Evolutionary conservation across 2,888 invertebrate genomes (phyloP), one percentile per base, ranked within the genome.

Genomic region (Drosophila rubida): DNA sequence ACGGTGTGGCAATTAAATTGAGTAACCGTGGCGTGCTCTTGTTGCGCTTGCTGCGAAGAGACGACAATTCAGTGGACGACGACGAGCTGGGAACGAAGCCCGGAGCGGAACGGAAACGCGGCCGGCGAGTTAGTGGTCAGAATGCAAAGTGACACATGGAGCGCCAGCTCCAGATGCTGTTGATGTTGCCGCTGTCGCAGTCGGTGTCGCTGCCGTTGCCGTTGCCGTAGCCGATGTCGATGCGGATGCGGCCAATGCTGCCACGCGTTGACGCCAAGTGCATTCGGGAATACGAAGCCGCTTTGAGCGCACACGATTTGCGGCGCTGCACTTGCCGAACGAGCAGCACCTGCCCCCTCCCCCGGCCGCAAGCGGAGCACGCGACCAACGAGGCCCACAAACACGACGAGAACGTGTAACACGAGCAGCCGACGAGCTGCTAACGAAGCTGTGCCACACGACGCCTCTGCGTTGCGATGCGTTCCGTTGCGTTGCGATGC

Each of bases 111-210:
- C 90, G 90, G 90, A 90, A 90, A 88, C 89, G 90, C 89, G 87
- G 90, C 90, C 90, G 91, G 85, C 91, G 86, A 90, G 91, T 91
- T 88, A 89, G 91, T 91, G 91, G 91, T 91, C 90, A 89, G 81
- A 90, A 91, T 90, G 89, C 82, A 88, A 84, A 89, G 88, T 90
- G 89, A 90, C 88, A 90, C 87, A 89, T 83, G 86, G 66, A 77
- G 69, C 71, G 64, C 60, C 59, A 73, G 70, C 70, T 70, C 68
- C 80, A 77, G 63, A 46, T 68, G 64, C 30, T 67, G 78, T 23
- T 65, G 19, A 2, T 9, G 41, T 19, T 41, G 27, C 51, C 14
- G 65, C 51, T 11, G 65, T 6, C 37, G 48, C n/a, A n/a, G 66
- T 11, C 16, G n/a, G n/a, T n/a, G 67, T n/a, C 44, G 64, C 11